Evolutionary conservation across 2,888 invertebrate species (phyloP).

Genomic region (Plusia festucae): DNA sequence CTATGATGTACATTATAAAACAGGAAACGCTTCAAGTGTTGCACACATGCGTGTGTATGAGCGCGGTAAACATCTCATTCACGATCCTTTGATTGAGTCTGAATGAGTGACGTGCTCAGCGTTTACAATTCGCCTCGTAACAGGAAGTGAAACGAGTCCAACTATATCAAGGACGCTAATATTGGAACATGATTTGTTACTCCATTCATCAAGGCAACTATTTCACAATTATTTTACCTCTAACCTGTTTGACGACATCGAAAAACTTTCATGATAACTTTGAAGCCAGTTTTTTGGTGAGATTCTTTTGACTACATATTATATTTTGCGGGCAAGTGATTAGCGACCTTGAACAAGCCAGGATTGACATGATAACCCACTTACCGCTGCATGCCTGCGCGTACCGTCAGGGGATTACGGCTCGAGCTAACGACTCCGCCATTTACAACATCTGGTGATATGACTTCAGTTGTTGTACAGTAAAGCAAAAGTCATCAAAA

Average conservation of each 20-base stretch:
- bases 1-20: slow-evolving; percentile 63
- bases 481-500: slow-evolving; percentile 20
- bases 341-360: slow-evolving; percentile 76
- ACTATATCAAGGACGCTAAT: slow-evolving; percentile 85
- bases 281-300: slow-evolving; percentile 8
- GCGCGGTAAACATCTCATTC: slow-evolving; percentile 86
- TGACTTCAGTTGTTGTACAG: slow-evolving; percentile 45
- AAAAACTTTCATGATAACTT: slow-evolving; percentile 38
- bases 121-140: slow-evolving; percentile 82
- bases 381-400: slow-evolving; percentile 80
- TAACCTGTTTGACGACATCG: slow-evolving; percentile 48
- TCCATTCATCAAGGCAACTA: slow-evolving; percentile 61
- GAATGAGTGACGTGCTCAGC: slow-evolving; percentile 87
- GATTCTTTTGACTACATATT: slow-evolving; percentile 5
- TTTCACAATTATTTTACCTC: slow-evolving; percentile 55
- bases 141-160: slow-evolving; percentile 86
- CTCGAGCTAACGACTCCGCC: slow-evolving; percentile 68
- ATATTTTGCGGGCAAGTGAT: slow-evolving; percentile 61
- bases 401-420: slow-evolving; percentile 77
- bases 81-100: slow-evolving; percentile 86
- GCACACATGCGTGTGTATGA: slow-evolving; percentile 66
- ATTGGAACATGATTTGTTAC: slow-evolving; percentile 76
- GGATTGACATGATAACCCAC: slow-evolving; percentile 83
- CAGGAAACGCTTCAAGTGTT: slow-evolving; percentile 78
- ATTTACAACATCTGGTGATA: slow-evolving; percentile 74